Conservation (phyloP, 2,888 invertebrate genomes). For the Lordiphosa fenestrarum region DNA sequence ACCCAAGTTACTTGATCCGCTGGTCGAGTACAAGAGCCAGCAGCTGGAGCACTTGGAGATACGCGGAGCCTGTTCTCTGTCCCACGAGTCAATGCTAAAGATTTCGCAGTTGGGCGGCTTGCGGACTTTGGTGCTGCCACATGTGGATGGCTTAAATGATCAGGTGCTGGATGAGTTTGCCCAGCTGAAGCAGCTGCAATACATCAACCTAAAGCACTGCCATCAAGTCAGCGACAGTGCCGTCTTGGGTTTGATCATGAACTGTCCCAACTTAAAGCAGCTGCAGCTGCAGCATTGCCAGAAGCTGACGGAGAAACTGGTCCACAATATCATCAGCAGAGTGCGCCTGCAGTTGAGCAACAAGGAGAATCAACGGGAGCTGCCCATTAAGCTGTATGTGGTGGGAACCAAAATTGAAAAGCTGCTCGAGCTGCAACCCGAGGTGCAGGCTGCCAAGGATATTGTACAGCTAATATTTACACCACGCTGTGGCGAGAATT, state of each 20-base stretch:
- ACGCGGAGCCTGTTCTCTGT: background rate
- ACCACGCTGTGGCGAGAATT: background rate
- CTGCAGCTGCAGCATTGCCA: constrained; percentile 22
- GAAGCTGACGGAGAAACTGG: constrained; percentile 13
- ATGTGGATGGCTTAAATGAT: background rate
- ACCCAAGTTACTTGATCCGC: background rate
- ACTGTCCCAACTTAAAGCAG: constrained; percentile 30
- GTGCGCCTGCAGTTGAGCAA: constrained; percentile 22
- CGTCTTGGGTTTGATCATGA: constrained; percentile 28
- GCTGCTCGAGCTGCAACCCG: background rate
- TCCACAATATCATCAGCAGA: constrained; percentile 27
- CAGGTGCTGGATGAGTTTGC: background rate
- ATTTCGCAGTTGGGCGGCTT: background rate
- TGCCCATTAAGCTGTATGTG: constrained; percentile 35
- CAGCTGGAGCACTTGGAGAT: constrained; percentile 14
- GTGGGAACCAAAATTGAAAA: constrained; percentile 4
- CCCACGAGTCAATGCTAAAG: background rate
- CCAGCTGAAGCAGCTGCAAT: background rate
- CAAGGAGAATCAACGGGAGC: constrained; percentile 19
- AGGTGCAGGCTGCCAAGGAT: constrained; percentile 17
- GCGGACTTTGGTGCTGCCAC: background rate
- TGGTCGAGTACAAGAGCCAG: background rate
- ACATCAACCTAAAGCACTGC: constrained; percentile 16
- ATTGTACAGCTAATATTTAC: constrained; percentile 14
- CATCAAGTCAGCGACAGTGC: background rate